Conservation (phyloP, 30 jellyfish, hydroid and myxozoan genomes). For the Sanderia malayensis region DNA sequence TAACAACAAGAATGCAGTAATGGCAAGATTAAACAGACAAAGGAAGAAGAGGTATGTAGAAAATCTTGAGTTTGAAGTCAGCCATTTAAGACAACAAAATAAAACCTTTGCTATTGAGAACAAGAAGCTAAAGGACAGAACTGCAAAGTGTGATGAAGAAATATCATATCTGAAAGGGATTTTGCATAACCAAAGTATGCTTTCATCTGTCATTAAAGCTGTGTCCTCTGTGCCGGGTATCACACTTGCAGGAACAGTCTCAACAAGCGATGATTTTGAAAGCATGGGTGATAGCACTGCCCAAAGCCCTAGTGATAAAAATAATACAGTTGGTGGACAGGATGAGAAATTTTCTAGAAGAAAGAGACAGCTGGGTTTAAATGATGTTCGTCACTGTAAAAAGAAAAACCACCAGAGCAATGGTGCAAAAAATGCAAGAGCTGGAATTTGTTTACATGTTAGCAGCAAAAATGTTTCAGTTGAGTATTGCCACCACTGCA, state of each 20-base stretch:
- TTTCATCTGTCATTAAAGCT: conserved; percentile 65
- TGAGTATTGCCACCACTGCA: conserved; percentile 72
- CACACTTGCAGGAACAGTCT: conserved; percentile 34
- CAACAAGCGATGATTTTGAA: background rate
- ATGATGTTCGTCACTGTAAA: background rate
- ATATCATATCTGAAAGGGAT: conserved; percentile 50
- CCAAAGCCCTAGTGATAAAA: background rate
- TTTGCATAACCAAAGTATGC: conserved; percentile 65
- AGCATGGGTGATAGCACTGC: background rate
- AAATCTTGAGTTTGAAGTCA: conserved; percentile 76
- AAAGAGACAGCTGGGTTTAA: too few relatives aligned
- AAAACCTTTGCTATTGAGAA: conserved; percentile 39
- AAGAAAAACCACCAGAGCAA: background rate
- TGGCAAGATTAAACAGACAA: conserved; percentile 80
- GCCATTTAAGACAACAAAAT: conserved; percentile 53
- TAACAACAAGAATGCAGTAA: conserved; percentile 63
- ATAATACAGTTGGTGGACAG: background rate
- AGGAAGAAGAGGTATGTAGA: conserved; percentile 72
- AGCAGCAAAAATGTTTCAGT: conserved; percentile 60
- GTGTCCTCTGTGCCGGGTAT: conserved; percentile 70
- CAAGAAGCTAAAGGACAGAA: conserved; percentile 19
- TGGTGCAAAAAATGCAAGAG: conserved; percentile 6
- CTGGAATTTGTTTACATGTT: conserved; percentile 84
- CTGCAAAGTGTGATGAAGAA: conserved; percentile 44
- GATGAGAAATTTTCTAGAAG: background rate